Evolutionary conservation across 2,797 vertebrate species (phyloP).

Genomic region (Amphiprion clarkii): DNA sequence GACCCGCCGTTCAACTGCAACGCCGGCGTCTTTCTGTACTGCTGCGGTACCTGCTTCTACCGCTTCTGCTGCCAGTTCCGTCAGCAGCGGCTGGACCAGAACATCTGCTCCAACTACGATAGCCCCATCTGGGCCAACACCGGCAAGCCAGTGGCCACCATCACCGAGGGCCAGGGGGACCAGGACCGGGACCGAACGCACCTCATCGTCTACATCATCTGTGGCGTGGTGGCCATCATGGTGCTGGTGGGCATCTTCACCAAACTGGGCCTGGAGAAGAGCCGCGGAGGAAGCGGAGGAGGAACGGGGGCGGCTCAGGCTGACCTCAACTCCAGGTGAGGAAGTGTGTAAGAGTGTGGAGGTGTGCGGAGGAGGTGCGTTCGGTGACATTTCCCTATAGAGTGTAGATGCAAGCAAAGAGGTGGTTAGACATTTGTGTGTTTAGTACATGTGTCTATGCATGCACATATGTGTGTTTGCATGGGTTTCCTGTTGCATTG

Average conservation of each 20-base stretch:
- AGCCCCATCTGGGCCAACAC: constrained; percentile 98
- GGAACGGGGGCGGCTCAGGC: constrained; percentile 46
- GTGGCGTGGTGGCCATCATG: constrained; percentile 96
- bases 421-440: neutral
- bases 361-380: neutral
- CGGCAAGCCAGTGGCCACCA: constrained; percentile 89
- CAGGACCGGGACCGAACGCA: constrained; percentile 93
- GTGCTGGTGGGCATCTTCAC: constrained; percentile 96
- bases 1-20: constrained; percentile 98
- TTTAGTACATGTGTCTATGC: neutral
- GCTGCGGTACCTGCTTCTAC: constrained; percentile 98
- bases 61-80: constrained; percentile 98
- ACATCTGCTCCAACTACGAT: constrained; percentile 97
- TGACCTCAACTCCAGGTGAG: constrained; percentile 81
- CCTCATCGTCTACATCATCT: constrained; percentile 98
- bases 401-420: neutral
- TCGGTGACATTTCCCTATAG: constrained; percentile 1
- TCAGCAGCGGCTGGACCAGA: constrained; percentile 94
- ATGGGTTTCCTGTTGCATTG: constrained; percentile 20
- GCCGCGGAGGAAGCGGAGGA: constrained; percentile 86
- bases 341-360: neutral
- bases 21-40: constrained; percentile 93
- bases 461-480: constrained; percentile 14
- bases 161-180: constrained; percentile 88
- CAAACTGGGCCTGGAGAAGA: constrained; percentile 94